phyloP scores from a whole-genome alignment of 2,113 vertebrate genomes.

The Eretmodus cyanostictus region DNA sequence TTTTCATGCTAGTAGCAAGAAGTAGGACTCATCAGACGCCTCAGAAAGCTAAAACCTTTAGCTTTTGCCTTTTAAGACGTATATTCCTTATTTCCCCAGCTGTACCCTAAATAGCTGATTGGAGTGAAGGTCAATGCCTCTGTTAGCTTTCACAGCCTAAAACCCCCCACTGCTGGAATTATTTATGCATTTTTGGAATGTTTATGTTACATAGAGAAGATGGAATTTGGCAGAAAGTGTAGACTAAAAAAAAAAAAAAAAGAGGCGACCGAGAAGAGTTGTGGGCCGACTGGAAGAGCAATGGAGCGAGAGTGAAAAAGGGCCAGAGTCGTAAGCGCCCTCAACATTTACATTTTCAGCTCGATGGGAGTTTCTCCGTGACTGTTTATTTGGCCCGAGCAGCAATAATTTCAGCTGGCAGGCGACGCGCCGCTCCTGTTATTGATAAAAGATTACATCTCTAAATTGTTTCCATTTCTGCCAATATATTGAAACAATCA shows the following conservation, averaged over 20 bases:
- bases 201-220: slow-evolving; percentile 31
- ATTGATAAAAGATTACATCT: slow-evolving; percentile 54
- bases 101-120: slow-evolving; percentile 3
- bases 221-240: slow-evolving; percentile 35
- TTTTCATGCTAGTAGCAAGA: neutral
- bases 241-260: neutral
- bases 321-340: neutral
- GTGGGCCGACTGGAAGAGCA: neutral
- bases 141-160: slow-evolving; percentile 16
- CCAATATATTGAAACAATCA: slow-evolving; percentile 56
- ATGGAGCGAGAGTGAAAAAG: neutral
- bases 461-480: slow-evolving; percentile 50
- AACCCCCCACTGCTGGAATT: neutral
- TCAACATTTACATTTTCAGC: slow-evolving; percentile 14
- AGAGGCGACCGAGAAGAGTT: neutral
- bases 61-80: neutral
- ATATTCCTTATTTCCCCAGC: slow-evolving; percentile 8
- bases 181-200: slow-evolving; percentile 28
- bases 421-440: slow-evolving; percentile 16
- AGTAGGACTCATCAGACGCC: neutral
- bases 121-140: slow-evolving; percentile 6
- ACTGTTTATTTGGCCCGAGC: slow-evolving; percentile 27
- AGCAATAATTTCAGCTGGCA: slow-evolving; percentile 41
- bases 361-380: neutral
- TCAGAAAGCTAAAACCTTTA: neutral